phyloP scores from a whole-genome alignment of 2,113 vertebrate genomes.

The Mobula birostris region DNA sequence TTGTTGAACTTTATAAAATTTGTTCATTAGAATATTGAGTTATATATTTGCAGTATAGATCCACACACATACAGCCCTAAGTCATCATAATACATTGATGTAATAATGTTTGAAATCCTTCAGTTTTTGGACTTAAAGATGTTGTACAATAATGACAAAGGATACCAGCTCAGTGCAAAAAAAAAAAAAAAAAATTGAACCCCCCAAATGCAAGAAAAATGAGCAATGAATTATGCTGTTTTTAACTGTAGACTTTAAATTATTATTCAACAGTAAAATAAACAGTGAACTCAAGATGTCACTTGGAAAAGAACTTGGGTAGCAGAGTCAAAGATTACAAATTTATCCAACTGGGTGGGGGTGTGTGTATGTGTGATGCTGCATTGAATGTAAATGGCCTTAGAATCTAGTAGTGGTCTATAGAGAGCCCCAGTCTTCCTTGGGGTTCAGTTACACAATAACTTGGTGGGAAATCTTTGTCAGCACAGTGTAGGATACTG shows the following conservation, averaged over 20 bases:
- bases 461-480: neutral
- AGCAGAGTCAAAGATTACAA: neutral
- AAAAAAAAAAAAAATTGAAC: no score
- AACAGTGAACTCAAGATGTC: neutral
- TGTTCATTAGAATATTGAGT: neutral
- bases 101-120: no score
- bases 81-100: neutral
- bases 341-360: neutral
- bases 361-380: neutral
- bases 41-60: neutral
- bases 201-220: no score
- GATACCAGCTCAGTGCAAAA: no score
- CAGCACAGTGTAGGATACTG: neutral
- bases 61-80: neutral
- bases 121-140: neutral
- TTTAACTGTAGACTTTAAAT: no score
- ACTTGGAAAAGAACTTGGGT: neutral
- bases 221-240: no score
- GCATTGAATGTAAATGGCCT: neutral
- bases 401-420: neutral
- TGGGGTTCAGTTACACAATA: neutral
- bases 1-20: neutral
- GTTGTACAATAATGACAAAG: no score
- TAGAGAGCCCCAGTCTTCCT: neutral
- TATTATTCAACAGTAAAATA: neutral